Evolutionary conservation across 2,797 vertebrate genomes (phyloP), one percentile per base, ranked within the genome.

Genomic region (Pagetopsis macropterus): DNA sequence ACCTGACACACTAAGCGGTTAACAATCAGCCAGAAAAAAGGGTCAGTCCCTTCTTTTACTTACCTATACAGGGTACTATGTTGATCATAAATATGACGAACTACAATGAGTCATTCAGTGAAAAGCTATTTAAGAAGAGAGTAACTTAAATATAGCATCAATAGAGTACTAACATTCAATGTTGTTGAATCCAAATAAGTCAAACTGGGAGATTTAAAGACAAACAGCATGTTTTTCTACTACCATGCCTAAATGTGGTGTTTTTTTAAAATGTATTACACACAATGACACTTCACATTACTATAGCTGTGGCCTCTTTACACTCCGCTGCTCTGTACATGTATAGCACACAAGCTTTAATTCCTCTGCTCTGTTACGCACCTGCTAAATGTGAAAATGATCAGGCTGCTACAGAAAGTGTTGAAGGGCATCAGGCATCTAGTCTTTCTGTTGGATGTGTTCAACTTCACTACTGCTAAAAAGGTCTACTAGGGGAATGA

Each of bases 351-450:
- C 59, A 65, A 50, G 48, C 37, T 72, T 76, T 37, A 33, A 63
- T 33, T 63, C 68, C 75, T 79, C 78, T 52, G 65, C 70, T 71
- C 70, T 48, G 21, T 76, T 27, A 71, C 66, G 62, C 70, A 77
- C 72, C 71, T 63, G 67, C 61, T 66, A 44, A 79, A 73, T 55
- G 70, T 85, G 77, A 79, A 72, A 70, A 83, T 54, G 61, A 84
- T 58, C 70, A 72, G 82, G 81, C 76, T 85, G 86, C 88, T 90
- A 90, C 86, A 84, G 85, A 67, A 84, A 70, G 86, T 81, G 76
- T 85, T 55, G 76, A 55, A 59, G 82, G 60, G 69, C 56, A 60
- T 80, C 78, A 54, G 80, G 66, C 67, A 77, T 65, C 59, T 70
- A 58, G 77, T 81, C 67, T 60, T 72, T 79, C 78, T 84, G 68